Base-by-base conservation (phyloP, 2,113 vertebrate genomes). In the Chlamydotis undulata region DNA sequence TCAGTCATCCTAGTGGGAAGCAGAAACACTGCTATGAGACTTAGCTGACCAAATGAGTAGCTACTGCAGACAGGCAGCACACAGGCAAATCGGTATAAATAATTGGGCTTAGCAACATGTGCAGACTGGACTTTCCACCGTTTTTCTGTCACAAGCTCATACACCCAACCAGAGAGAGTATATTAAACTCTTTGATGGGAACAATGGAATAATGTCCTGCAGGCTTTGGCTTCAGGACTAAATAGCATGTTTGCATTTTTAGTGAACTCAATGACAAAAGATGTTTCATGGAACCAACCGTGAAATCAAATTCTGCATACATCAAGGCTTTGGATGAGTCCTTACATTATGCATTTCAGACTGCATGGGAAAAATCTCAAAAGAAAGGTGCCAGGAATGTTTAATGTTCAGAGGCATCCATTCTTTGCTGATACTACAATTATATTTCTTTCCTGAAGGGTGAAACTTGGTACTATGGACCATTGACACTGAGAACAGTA, bases 271-370 rank as follows among this genome's bases (percentile, higher is more conserved):
- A 52, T 69, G 86, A 92, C 86, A 97, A 94, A 93, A 94, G 83
- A 95, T 65, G 39, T 55, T 90, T 89, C 65, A 92, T 53, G 65
- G 94, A 84, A 96, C 90, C 83, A 76, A 75, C 80, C 43, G 4
- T 92, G 86, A 94, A 96, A 96, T 93, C 77, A 64, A 86, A 92
- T 95, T 97, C 92, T 93, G 92, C 90, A 94, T 96, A 87, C 68
- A 41, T 94, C 90, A 92, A 78, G 73, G 69, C 68, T 83, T 78
- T 76, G 90, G 88, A 87, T 61, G 49, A 84, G 65, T 82, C 56
- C 64, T 78, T 95, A 93, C 35, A 52, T 67, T 71, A 37, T 64
- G 77, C 69, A 11, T 89, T 89, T 93, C 65, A 50, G 64, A 80
- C 19, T 43, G 55, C 90, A 81, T 93, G 90, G 83, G 93, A 94